These are phyloP conservation scores for Batillaria attramentaria DNA, from an alignment of 1,140 invertebrate species.

Conservation along the genomic window DNA sequence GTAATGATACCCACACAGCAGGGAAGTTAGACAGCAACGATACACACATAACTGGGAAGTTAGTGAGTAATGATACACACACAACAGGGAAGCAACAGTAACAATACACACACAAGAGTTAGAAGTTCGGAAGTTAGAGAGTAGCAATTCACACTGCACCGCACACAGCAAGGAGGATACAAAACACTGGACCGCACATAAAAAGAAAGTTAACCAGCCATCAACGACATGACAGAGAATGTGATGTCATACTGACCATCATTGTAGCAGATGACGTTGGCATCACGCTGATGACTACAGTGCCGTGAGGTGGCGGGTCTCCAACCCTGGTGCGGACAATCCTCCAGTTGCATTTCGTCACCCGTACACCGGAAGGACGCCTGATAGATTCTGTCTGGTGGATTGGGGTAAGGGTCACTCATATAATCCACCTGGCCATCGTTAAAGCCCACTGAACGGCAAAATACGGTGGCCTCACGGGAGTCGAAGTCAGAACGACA, in stretches of 20 bases:
- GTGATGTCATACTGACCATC: background rate
- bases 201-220: too few species aligned
- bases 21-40: background rate
- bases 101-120: background rate
- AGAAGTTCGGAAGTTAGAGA: background rate
- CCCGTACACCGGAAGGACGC: constrained; percentile 42
- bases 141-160: background rate
- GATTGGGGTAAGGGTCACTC: background rate
- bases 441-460: constrained; percentile 47
- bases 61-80: background rate
- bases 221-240: too few species aligned
- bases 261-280: background rate
- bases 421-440: constrained; percentile 33
- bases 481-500: constrained; percentile 51
- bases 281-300: constrained; percentile 30
- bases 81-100: too few species aligned
- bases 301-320: constrained; percentile 18
- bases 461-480: constrained; percentile 52
- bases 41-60: background rate
- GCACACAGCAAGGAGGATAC: background rate
- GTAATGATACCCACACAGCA: background rate
- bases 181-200: background rate
- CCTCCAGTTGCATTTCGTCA: constrained; percentile 46
- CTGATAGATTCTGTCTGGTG: background rate
- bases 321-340: constrained; percentile 57